Evolutionary conservation across 2,797 vertebrate species (phyloP), one percentile per base, ranked within the genome.

Genomic region (Rachycentron canadum): DNA sequence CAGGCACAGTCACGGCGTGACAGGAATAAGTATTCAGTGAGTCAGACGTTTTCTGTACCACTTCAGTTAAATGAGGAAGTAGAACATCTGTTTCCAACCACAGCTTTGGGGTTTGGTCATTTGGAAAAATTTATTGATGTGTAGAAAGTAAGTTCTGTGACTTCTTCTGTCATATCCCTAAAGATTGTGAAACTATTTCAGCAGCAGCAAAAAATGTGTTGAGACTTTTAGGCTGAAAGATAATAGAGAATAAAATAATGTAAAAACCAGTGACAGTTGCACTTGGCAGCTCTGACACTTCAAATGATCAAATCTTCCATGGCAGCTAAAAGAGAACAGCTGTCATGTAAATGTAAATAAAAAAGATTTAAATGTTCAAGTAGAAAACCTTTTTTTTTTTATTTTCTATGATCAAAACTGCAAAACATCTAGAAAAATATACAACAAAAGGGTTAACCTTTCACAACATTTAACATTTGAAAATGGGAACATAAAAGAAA

Each of bases 341-440:
- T 5, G 26, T 12, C 1, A 16, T 3, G 0, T 0, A 8, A 10
- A 43, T 23, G 50, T 26, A 16, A 76, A 76, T 45, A 61, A 86
- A 82, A 73, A 78, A 73, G 50, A 78, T 52, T 13, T 62, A 59
- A 19, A 9, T 61, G 58, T 88, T 86, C 72, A 93, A 93, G 89
- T 96, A 96, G 93, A 95, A 96, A 96, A 95, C 84, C 78, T 89
- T 95, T 94, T 95, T 94, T 91, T 91, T 91, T 87, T 86, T 34
- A 92, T 94, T 95, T 95, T 95, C 91, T 93, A 94, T 93, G 93
- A 90, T 93, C 92, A 95, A 95, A 95, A 94, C 93, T 95, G 95
- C 95, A 96, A 96, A 96, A 95, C 95, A 96, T 93, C 95, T 96
- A 96, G 95, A 96, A 96, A 96, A 96, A 96, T 96, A 96, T 95